These are phyloP conservation scores for Etia nguti DNA, from an alignment of 2,113 vertebrate genomes.

Conservation along the genomic window DNA sequence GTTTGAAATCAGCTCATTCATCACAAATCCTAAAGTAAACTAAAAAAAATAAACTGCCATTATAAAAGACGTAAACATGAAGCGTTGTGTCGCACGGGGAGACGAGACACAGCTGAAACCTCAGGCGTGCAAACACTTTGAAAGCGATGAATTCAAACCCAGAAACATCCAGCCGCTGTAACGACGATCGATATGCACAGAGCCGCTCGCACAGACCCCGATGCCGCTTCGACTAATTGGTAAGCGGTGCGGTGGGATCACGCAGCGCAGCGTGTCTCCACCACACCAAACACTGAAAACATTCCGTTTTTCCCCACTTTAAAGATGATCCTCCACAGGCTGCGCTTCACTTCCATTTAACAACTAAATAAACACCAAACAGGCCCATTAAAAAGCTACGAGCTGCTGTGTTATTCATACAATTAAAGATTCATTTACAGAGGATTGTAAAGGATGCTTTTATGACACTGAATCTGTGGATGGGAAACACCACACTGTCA, in stretches of 20 bases:
- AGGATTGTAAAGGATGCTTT: background rate
- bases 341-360: background rate
- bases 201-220: background rate
- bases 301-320: background rate
- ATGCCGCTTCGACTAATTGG: background rate
- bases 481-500: background rate
- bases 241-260: background rate
- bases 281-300: background rate
- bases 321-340: background rate
- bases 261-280: background rate
- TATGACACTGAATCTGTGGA: background rate
- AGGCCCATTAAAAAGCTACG: background rate
- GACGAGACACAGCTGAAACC: background rate
- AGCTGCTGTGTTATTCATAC: background rate
- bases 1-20: background rate
- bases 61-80: background rate
- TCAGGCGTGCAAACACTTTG: background rate
- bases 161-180: background rate
- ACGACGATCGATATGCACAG: background rate
- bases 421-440: background rate
- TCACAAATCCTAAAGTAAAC: background rate
- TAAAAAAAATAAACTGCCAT: background rate
- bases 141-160: background rate
- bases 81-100: too few species aligned
- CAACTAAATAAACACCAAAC: background rate